Evolutionary conservation across 92 coral and sea anemone species (phyloP), one percentile per base, ranked within the genome.

Genomic region (Metridium senile): DNA sequence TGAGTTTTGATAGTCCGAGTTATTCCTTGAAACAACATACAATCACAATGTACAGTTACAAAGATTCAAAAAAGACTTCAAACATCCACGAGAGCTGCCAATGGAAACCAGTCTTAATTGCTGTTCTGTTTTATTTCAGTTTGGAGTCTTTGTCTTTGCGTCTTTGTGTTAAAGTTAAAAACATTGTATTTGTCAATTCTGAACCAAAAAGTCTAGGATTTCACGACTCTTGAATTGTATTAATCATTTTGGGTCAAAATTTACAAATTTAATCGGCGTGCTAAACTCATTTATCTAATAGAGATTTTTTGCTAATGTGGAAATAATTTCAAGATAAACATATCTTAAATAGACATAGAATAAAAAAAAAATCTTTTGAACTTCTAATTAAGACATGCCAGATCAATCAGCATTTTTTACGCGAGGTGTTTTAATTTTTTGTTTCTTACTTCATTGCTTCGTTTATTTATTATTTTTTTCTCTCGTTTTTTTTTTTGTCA

Each of bases 151-250:
- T 70, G 75, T 70, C 33, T 70, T n/a, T 54, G 18, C 1, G 66
- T 21, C 53, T 72, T 72, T 72, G 76, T 72, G 61, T 49, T 70
- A 39, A 46, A 32, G 65, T 27, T n/a, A 25, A 72, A 53, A 30
- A 72, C 76, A 72, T 35, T 9, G 32, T 33, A 56, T 56, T 72
- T 72, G 35, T 59, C 49, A 72, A 72, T 72, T 72, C 26, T 72
- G 74, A 21, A 25, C 22, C 59, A 20, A 19, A 51, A 51, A 51
- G 59, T 53, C 45, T 26, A 71, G 11, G 25, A 45, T 71, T 26
- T 56, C 33, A 21, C 32, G 26, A 17, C 39, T 30, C 9, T 30
- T 28, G 27, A 54, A 54, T 9, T 54, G 59, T 13, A 9, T 54
- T 2, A 9, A 6, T 3, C 59, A 39, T 39, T 39, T 70, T 70